Conservation (phyloP, 2,888 invertebrate genomes). For the Andrena hattorfiana region DNA sequence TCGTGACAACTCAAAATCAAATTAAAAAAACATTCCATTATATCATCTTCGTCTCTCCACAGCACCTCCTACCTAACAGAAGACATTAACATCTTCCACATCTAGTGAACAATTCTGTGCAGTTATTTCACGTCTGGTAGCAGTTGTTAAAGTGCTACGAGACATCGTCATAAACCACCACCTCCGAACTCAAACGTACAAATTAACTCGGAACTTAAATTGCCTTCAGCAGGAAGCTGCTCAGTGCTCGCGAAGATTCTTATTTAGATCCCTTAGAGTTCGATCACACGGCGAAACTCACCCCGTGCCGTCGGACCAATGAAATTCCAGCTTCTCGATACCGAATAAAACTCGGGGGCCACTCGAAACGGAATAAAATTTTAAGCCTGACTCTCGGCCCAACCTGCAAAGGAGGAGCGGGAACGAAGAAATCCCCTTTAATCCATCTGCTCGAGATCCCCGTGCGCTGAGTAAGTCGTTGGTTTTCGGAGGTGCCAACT, state of each 20-base stretch:
- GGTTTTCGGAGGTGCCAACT: slow-evolving; percentile 23
- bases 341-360: neutral
- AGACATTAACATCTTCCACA: too few relatives aligned
- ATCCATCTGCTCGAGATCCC: slow-evolving; percentile 39
- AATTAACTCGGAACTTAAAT: too few relatives aligned
- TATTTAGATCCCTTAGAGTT: slow-evolving; percentile 11
- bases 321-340: slow-evolving; percentile 8
- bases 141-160: too few relatives aligned
- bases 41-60: too few relatives aligned
- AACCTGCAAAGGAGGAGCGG: neutral
- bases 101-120: too few relatives aligned
- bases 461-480: slow-evolving; percentile 27
- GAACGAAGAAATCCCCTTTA: slow-evolving; percentile 48
- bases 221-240: too few relatives aligned
- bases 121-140: too few relatives aligned
- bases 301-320: neutral
- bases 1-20: too few relatives aligned
- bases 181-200: too few relatives aligned
- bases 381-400: neutral
- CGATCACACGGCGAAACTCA: neutral
- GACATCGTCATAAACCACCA: too few relatives aligned
- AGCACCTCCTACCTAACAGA: too few relatives aligned
- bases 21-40: too few relatives aligned
- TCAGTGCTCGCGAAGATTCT: neutral
- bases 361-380: slow-evolving; percentile 15